These are phyloP conservation scores for Elymnias hypermnestra DNA, from an alignment of 1,140 invertebrate genomes.

Conservation along the genomic window DNA sequence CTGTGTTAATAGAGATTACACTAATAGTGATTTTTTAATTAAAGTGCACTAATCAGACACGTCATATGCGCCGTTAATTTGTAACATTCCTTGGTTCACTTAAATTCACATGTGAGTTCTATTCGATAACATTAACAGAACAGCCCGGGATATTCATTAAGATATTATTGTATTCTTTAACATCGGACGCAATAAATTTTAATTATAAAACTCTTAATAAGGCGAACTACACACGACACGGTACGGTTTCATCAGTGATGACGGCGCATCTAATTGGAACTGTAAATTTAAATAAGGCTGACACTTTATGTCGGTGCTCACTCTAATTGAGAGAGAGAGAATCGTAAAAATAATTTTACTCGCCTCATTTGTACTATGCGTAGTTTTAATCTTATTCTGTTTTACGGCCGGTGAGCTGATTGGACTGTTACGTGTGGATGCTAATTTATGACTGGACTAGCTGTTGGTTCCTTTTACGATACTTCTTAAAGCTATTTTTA, in stretches of 20 bases:
- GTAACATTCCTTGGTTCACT: conserved; percentile 7
- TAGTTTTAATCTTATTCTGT: conserved; percentile 65
- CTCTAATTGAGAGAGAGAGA: conserved; percentile 71
- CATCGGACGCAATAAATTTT: conserved; percentile 59
- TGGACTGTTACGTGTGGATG: conserved; percentile 38
- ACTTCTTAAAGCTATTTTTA: not conserved
- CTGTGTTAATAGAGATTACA: no score
- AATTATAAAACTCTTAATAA: conserved; percentile 74
- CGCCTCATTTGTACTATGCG: conserved; percentile 64
- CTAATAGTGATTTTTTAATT: no score
- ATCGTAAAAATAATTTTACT: conserved; percentile 74
- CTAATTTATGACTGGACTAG: conserved; percentile 44
- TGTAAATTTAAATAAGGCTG: conserved; percentile 74
- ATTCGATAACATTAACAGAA: conserved; percentile 1
- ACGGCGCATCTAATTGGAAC: conserved; percentile 69
- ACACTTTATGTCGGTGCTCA: conserved; percentile 61
- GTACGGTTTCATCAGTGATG: conserved; percentile 64
- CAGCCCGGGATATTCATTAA: conserved; percentile 33
- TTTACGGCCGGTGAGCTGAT: conserved; percentile 54
- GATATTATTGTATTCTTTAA: conserved; percentile 43
- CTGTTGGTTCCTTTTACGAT: conserved; percentile 20
- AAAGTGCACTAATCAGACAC: not conserved
- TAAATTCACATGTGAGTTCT: conserved; percentile 17
- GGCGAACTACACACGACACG: conserved; percentile 61
- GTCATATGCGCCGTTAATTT: not conserved